These are phyloP conservation scores for Sarcophilus harrisii DNA, from an alignment of 2,797 vertebrate genomes.

Conservation along the genomic window DNA sequence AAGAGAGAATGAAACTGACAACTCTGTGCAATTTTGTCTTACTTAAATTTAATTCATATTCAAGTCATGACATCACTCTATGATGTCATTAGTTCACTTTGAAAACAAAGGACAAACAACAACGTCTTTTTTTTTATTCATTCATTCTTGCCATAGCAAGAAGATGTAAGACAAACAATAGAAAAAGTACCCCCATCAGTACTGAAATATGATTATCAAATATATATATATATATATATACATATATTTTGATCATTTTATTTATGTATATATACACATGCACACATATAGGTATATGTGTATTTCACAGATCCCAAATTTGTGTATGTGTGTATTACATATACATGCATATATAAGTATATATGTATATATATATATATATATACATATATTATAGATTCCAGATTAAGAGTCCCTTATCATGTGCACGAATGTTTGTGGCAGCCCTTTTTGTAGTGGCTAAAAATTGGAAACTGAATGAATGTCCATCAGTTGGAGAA, in stretches of 20 bases:
- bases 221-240: too few species aligned
- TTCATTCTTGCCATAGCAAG: neutral
- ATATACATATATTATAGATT: neutral
- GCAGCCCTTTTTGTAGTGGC: too few species aligned
- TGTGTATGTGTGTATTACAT: too few species aligned
- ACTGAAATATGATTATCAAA: neutral
- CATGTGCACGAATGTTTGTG: too few species aligned
- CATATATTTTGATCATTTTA: too few species aligned
- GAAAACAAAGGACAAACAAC: neutral
- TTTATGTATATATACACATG: neutral
- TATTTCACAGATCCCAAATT: too few species aligned
- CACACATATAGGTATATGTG: too few species aligned
- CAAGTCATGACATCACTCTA: neutral
- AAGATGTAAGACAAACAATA: neutral
- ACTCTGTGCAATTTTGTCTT: neutral
- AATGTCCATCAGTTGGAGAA: too few species aligned
- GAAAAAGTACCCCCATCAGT: neutral
- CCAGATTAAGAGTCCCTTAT: neutral
- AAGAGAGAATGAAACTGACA: neutral
- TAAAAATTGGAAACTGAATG: too few species aligned
- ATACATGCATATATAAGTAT: too few species aligned
- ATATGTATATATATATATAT: neutral
- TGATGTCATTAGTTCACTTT: neutral
- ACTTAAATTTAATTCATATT: neutral
- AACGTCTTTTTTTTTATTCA: neutral